These are phyloP conservation scores for Vesta saturnalis DNA, from an alignment of 2,888 invertebrate genomes.

Conservation along the genomic window DNA sequence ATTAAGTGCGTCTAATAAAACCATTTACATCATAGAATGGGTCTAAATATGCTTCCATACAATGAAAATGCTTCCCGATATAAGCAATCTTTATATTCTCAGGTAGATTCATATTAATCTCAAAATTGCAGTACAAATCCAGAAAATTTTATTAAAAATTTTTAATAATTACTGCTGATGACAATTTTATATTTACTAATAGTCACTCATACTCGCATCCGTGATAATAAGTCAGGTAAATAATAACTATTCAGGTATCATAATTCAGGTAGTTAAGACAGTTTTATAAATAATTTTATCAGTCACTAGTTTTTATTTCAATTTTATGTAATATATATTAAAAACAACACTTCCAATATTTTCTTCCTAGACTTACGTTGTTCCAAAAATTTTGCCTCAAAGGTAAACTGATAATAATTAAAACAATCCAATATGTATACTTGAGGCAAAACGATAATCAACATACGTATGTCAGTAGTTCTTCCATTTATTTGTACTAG, in stretches of 20 bases:
- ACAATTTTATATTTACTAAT: conserved; percentile 23
- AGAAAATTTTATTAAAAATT: conserved; percentile 3
- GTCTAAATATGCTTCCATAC: conserved; percentile 53
- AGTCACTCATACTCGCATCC: conserved; percentile 39
- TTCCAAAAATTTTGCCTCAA: conserved; percentile 26
- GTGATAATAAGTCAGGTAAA: conserved; percentile 50
- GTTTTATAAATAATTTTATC: conserved; percentile 38
- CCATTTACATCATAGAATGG: conserved; percentile 21
- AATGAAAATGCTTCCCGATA: conserved; percentile 55
- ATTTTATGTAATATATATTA: conserved; percentile 38
- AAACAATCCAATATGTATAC: conserved; percentile 14
- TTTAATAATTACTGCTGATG: conserved; percentile 26
- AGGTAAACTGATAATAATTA: conserved; percentile 9
- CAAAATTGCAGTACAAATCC: conserved; percentile 40
- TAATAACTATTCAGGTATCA: conserved; percentile 43
- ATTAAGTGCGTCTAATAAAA: neutral
- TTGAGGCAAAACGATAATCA: conserved; percentile 29
- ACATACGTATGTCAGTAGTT: conserved; percentile 44
- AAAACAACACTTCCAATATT: conserved; percentile 49
- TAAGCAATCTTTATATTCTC: conserved; percentile 46
- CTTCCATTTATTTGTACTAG: conserved; percentile 49
- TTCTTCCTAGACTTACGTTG: conserved; percentile 49
- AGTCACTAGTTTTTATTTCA: conserved; percentile 46
- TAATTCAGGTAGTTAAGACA: conserved; percentile 40
- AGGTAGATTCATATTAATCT: conserved; percentile 42